Base-by-base conservation (phyloP, 2,113 vertebrate genomes). In the Rhinoderma darwinii region DNA sequence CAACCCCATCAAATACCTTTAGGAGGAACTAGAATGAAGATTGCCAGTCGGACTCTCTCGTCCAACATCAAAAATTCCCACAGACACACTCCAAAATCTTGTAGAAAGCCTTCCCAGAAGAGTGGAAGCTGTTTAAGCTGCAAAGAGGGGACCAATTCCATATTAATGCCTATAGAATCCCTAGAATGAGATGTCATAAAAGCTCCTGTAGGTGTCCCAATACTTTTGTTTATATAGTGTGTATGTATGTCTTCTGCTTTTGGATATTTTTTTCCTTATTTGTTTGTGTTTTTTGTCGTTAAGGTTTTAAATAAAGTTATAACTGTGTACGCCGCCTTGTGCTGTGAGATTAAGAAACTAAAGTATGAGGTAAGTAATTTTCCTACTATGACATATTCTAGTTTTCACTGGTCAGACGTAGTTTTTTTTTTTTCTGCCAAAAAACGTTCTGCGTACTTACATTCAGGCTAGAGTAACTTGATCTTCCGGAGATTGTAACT, bases 241-340 rank as follows among this genome's bases (percentile, higher is more conserved):
- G 12, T 2, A 27, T n/a, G 7, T 20, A 32, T 39, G 37, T 73
- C 8, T 18, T 35, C 4, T 20, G 1, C 5, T 27, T 30, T 76
- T 47, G 10, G 11, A 10, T 27, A 56, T 41, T 41, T 81, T 0
- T 68, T 68, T 35, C 6, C 3, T 78, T 8, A 59, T 32, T 2
- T 63, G 25, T 3, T 78, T 35, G 18, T 30, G 1, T 61, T 30
- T 88, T 85, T 22, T 88, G 88, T 87, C 51, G 5, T 84, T 79
- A 89, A 99, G 98, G 95, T 99, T 90, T 93, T 99, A 88, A 99
- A 99, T 91, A 99, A 99, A 95, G 97, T 99, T 70, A 97, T 99
- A 73, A 99, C 98, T 82, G 98, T 99, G 79, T 99, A 98, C 90
- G 98, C 98, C 84, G 98, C 98, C 74, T 96, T 99, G 88, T 99